These are phyloP conservation scores for Listronotus bonariensis DNA, from an alignment of 1,140 invertebrate genomes.

Conservation along the genomic window DNA sequence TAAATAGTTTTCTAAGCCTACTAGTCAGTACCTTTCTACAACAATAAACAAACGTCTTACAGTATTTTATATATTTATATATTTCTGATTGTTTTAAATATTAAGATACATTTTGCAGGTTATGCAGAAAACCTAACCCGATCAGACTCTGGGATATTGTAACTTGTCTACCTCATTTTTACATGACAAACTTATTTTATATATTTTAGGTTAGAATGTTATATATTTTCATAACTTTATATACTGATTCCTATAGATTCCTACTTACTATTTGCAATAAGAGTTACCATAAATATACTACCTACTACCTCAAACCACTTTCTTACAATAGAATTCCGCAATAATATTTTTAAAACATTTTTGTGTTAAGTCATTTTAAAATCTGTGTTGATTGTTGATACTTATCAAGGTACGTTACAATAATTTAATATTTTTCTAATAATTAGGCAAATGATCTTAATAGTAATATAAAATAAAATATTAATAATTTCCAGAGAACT, in stretches of 20 bases:
- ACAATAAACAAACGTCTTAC: conserved; percentile 27
- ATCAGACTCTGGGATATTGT: conserved; percentile 24
- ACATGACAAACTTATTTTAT: conserved; percentile 34
- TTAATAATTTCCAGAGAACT: too few species aligned
- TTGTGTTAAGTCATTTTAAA: not conserved
- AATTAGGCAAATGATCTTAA: too few species aligned
- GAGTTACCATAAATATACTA: conserved; percentile 24
- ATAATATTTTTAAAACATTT: conserved; percentile 3
- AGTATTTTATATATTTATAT: conserved; percentile 27
- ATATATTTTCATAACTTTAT: conserved; percentile 5
- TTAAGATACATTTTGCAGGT: conserved; percentile 6
- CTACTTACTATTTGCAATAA: conserved; percentile 5
- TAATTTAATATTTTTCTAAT: too few species aligned
- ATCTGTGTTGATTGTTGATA: too few species aligned
- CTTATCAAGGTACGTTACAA: too few species aligned
- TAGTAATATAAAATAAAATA: too few species aligned
- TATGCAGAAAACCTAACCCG: not conserved
- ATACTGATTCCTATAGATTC: not conserved
- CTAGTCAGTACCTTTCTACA: conserved; percentile 31
- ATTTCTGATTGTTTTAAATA: not conserved
- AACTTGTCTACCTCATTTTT: conserved; percentile 39
- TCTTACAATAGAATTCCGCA: conserved; percentile 12
- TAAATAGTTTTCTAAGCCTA: conserved; percentile 22
- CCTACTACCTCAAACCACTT: conserved; percentile 33
- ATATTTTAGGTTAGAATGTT: conserved; percentile 8